A percentile compares a stretch with the other conserved stretches of the same genome.
Evolutionary conservation across 2,888 invertebrate genomes (phyloP).

Genomic region (Netelia virgata): DNA sequence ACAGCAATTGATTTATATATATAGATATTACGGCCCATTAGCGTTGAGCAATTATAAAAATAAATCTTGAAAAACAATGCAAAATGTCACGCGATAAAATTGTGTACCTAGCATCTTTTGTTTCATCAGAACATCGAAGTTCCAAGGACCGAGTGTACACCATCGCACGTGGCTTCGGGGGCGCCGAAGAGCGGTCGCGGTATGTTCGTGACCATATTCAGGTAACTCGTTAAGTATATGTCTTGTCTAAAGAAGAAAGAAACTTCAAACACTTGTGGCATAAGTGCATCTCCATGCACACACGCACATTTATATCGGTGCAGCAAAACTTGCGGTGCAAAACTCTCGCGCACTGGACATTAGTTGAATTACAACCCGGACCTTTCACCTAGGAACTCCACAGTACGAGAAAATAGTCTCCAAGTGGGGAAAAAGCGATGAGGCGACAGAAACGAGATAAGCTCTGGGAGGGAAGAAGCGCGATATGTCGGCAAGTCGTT

Average conservation of each 20-base stretch:
- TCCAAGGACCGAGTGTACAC: not conserved
- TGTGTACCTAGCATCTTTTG: no score
- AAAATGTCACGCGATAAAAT: no score
- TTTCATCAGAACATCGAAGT: no score
- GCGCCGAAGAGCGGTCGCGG: slow-evolving; percentile 50
- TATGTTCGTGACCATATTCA: slow-evolving; percentile 75
- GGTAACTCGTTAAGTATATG: slow-evolving; percentile 74
- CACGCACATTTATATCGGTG: not conserved
- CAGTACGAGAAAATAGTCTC: slow-evolving; percentile 11
- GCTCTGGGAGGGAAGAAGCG: no score
- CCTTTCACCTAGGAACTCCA: slow-evolving; percentile 64
- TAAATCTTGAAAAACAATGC: no score
- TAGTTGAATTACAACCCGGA: slow-evolving; percentile 69
- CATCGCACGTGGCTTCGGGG: not conserved
- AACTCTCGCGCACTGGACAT: slow-evolving; percentile 57
- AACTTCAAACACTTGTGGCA: slow-evolving; percentile 59
- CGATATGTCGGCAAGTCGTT: no score
- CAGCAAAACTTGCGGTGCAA: slow-evolving; percentile 26
- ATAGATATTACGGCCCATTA: no score
- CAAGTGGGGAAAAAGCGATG: not conserved
- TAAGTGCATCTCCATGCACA: slow-evolving; percentile 65
- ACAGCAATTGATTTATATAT: no score
- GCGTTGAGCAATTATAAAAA: no score
- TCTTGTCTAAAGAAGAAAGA: slow-evolving; percentile 42
- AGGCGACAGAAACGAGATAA: slow-evolving; percentile 8